These are phyloP conservation scores for Prionailurus viverrinus DNA, from an alignment of 2,113 vertebrate genomes.

Conservation along the genomic window DNA sequence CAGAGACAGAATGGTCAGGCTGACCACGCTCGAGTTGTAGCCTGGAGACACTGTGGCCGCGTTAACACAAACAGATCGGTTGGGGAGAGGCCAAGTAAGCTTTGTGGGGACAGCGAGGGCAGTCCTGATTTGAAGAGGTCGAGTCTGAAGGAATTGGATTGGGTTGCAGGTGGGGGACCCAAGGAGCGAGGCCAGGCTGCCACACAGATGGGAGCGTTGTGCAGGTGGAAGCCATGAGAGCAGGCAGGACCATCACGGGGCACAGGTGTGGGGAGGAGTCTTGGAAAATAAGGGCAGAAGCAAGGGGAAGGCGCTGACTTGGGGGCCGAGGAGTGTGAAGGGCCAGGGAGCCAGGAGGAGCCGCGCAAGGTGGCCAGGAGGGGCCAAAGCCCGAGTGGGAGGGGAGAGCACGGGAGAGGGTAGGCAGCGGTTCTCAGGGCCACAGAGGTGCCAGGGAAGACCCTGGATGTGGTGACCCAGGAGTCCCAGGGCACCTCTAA, in stretches of 20 bases:
- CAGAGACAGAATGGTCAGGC: neutral
- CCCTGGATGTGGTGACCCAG: too few species aligned
- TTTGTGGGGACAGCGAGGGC: neutral
- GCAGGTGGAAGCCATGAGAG: neutral
- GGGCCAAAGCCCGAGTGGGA: neutral
- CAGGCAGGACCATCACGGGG: neutral
- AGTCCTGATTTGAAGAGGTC: neutral
- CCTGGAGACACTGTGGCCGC: neutral
- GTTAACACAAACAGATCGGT: neutral
- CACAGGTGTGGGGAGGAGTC: neutral
- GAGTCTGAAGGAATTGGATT: neutral
- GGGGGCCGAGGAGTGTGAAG: neutral
- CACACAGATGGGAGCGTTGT: too few species aligned
- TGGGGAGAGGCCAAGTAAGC: neutral
- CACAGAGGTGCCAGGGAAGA: neutral
- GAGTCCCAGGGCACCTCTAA: neutral
- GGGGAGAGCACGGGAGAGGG: neutral
- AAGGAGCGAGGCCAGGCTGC: neutral
- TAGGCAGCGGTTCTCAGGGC: neutral
- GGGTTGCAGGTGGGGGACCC: neutral
- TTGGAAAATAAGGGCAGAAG: neutral
- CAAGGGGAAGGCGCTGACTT: neutral
- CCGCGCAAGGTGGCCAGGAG: neutral
- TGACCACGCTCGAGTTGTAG: fast-evolving
- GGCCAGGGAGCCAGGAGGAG: neutral